phyloP scores from a whole-genome alignment of 2,113 vertebrate species.

The Aepyceros melampus region DNA sequence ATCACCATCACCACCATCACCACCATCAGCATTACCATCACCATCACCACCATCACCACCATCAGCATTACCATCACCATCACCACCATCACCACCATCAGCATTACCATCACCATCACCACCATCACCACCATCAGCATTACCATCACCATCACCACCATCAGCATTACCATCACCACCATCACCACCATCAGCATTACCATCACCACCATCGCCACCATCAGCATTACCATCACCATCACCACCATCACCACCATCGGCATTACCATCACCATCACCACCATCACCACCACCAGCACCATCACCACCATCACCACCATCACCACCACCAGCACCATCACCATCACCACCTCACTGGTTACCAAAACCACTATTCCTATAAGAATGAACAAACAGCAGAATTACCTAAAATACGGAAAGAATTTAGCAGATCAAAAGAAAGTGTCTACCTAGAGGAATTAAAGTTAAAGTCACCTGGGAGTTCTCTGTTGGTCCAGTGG shows the following conservation, averaged over 20 bases:
- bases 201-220: fast-evolving
- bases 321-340: not conserved
- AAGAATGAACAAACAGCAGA: not conserved
- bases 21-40: fast-evolving
- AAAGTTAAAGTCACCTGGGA: not conserved
- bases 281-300: fast-evolving
- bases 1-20: fast-evolving
- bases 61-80: fast-evolving
- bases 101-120: fast-evolving
- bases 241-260: too few species aligned
- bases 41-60: fast-evolving
- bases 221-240: fast-evolving
- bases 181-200: too few species aligned
- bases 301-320: not conserved
- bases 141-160: not conserved
- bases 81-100: fast-evolving
- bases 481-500: not conserved
- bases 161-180: too few species aligned
- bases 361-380: not conserved
- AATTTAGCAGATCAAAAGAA: not conserved
- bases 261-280: not conserved
- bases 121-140: fast-evolving
- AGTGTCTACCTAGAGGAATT: not conserved
- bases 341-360: not conserved
- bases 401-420: not conserved